Evolutionary conservation across 2,797 vertebrate species (phyloP).

Genomic region (Peromyscus eremicus): DNA sequence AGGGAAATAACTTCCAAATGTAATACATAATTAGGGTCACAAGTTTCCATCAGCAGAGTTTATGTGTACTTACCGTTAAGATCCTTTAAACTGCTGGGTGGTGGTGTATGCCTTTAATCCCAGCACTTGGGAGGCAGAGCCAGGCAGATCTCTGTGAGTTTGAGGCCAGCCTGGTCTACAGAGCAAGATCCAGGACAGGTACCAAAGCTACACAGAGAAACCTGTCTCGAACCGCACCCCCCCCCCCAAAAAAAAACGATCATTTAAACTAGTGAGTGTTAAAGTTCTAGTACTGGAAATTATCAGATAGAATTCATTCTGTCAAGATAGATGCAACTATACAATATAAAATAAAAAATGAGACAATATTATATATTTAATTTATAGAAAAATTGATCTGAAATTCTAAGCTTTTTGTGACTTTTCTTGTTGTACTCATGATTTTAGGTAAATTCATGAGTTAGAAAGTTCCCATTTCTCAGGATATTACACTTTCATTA

Average conservation of each 20-base stretch:
- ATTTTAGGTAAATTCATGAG: constrained; percentile 28
- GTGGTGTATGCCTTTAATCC: too few relatives aligned
- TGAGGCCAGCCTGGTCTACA: too few relatives aligned
- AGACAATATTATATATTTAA: constrained; percentile 20
- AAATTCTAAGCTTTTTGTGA: not conserved
- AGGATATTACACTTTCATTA: not conserved
- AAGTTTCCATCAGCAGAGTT: not conserved
- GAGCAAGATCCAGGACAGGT: too few relatives aligned
- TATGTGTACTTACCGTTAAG: not conserved
- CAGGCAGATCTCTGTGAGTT: too few relatives aligned
- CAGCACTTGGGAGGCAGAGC: too few relatives aligned
- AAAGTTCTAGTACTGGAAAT: not conserved
- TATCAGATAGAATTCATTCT: constrained; percentile 32
- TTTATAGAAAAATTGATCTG: not conserved
- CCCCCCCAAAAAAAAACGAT: too few relatives aligned
- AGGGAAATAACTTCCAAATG: not conserved
- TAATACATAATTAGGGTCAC: not conserved
- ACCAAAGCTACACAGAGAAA: too few relatives aligned
- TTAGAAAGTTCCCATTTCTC: constrained; percentile 8
- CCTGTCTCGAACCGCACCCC: too few relatives aligned
- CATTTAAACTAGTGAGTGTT: not conserved
- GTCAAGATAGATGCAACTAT: not conserved
- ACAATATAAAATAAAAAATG: constrained; percentile 11
- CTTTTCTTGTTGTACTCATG: not conserved
- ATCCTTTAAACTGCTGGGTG: not conserved